Evolutionary conservation across 2,888 invertebrate species (phyloP), one percentile per base, ranked within the genome.

Genomic region (Frankliniella fusca): DNA sequence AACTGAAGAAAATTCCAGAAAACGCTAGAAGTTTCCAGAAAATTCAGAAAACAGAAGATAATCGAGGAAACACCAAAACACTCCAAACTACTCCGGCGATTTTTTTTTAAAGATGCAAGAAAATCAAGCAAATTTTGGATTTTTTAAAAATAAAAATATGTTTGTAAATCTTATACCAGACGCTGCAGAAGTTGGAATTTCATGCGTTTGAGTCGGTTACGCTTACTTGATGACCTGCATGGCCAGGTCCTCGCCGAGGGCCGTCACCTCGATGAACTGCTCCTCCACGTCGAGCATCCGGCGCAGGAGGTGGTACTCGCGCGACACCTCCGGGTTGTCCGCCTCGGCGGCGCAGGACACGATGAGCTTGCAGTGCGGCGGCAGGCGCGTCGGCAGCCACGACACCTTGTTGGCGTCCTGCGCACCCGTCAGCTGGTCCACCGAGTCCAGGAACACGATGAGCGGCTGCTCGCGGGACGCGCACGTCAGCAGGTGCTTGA

Each of bases 371-470:
- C 97, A 97, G 89, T 96, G 90, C 0, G 92, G 91, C 0, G 99
- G 98, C 54, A 99, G 89, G 84, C 95, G 91, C 0, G 97, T 95
- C 0, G 99, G 98, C 85, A 99, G 89, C 98, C 98, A 99, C 0
- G 98, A 96, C 54, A 99, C 93, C 88, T 97, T 97, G 86, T 97
- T 98, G 48, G 97, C 95, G 86, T 96, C 96, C 85, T 97, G 97
- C 0, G 96, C 94, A 0, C 96, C 97, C 10, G 97, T 98, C 81
- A 99, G 90, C 88, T 99, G 98, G 89, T 99, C 99, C 0, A 99
- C 95, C 0, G 98, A 98, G 88, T 99, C 99, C 86, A 99, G 89
- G 87, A 97, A 97, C 80, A 99, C 90, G 0, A 97, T 91, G 80
- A 99, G 89, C 0, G 98, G 98, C 86, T 96, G 95, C 85, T 95